Conservation (phyloP, 2,113 vertebrate genomes). For the Pterocles orientalis region DNA sequence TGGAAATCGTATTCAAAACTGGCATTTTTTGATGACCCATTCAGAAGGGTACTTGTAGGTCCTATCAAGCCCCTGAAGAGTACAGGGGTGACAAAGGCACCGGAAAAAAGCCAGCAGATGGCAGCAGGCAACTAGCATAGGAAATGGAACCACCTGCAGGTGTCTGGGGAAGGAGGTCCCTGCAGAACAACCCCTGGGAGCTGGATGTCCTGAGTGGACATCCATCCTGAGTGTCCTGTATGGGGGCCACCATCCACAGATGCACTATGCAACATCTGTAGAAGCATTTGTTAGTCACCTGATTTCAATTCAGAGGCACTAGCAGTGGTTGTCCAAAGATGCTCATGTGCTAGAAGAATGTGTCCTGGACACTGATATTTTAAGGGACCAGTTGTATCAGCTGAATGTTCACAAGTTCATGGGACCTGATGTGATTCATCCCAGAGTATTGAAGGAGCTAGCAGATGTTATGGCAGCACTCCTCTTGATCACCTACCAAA, state of each 20-base stretch:
- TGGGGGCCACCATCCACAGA: not conserved
- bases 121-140: not conserved
- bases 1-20: not conserved
- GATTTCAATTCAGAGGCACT: not conserved
- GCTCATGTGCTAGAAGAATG: not conserved
- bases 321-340: not conserved
- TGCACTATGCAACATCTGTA: not conserved
- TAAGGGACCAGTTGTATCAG: not conserved
- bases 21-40: not conserved
- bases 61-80: not conserved
- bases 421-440: too few species aligned
- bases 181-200: not conserved
- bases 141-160: not conserved
- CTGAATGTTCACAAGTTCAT: too few species aligned
- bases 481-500: not conserved
- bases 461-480: not conserved
- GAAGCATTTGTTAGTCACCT: not conserved
- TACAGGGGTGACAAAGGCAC: not conserved
- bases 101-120: not conserved
- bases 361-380: not conserved
- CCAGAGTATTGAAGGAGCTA: too few species aligned
- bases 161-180: not conserved
- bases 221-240: not conserved
- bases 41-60: not conserved
- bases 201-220: not conserved